Percentiles rank a stretch among this genome's conserved stretches.
Evolutionary conservation across 2,888 invertebrate species (phyloP).

Genomic region (Gastracanthus pulcherrimus): DNA sequence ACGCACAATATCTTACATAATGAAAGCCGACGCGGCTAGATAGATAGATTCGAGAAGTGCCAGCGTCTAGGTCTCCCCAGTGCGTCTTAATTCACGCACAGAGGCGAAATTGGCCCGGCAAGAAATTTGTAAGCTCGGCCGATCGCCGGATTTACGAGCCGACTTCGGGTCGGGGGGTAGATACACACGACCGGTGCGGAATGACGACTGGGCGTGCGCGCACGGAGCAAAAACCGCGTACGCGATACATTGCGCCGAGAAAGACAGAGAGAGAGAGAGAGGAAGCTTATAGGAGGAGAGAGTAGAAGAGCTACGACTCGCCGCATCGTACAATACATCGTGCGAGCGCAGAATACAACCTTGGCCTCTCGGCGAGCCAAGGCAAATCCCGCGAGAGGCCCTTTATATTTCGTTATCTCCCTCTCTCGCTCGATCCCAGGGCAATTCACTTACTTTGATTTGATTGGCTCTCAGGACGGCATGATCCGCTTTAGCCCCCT

Average conservation of each 20-base stretch:
- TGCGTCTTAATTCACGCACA: slow-evolving; percentile 53
- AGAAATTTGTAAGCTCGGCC: slow-evolving; percentile 64
- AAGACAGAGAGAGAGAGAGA: not conserved
- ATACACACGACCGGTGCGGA: no score
- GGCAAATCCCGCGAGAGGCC: slow-evolving; percentile 48
- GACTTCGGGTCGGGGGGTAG: no score
- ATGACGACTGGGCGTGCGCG: not conserved
- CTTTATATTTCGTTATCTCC: slow-evolving; percentile 5
- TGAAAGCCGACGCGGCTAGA: slow-evolving; percentile 49
- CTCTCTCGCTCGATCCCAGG: slow-evolving; percentile 45
- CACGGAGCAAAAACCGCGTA: slow-evolving; percentile 32
- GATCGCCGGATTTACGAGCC: slow-evolving; percentile 60
- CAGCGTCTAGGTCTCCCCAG: slow-evolving; percentile 20
- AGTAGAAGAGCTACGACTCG: no score
- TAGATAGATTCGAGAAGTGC: no score
- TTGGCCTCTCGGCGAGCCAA: slow-evolving; percentile 8
- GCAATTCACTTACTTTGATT: slow-evolving; percentile 78
- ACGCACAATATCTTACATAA: slow-evolving; percentile 46
- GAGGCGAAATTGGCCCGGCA: slow-evolving; percentile 61
- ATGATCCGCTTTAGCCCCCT: slow-evolving; percentile 37
- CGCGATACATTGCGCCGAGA: not conserved
- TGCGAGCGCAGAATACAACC: not conserved
- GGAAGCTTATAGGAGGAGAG: no score
- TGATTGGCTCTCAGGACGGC: slow-evolving; percentile 70
- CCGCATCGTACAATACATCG: no score